Conservation (phyloP, 2,113 vertebrate genomes). For the Cochlearius cochlearius region DNA sequence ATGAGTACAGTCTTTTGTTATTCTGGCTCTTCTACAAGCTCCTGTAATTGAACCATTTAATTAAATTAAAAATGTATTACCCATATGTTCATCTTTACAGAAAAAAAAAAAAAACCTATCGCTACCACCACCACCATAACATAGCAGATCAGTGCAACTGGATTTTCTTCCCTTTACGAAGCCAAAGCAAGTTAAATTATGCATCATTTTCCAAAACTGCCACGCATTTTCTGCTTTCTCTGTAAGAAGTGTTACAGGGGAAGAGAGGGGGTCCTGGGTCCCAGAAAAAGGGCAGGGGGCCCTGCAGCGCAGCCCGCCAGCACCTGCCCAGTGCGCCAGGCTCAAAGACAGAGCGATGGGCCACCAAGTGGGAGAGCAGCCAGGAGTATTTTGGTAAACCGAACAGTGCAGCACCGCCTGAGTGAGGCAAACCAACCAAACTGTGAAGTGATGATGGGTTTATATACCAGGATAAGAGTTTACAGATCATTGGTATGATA, state of each 20-base stretch:
- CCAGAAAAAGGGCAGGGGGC: fast-evolving
- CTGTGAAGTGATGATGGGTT: not conserved
- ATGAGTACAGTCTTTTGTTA: not conserved
- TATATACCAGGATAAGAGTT: not conserved
- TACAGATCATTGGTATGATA: not conserved
- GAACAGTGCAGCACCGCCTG: not conserved
- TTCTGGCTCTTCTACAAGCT: not conserved
- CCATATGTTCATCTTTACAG: not conserved
- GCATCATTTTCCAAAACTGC: not conserved
- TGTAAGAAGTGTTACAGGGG: not conserved
- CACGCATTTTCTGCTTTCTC: not conserved
- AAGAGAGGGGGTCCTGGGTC: not conserved
- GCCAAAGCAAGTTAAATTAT: not conserved
- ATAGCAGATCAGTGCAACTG: not conserved
- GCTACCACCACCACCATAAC: not conserved
- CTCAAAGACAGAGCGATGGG: not conserved
- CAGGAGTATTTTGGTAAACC: not conserved
- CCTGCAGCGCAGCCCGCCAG: not conserved
- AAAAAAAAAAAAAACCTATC: not conserved
- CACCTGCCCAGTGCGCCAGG: not conserved
- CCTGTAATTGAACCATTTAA: not conserved
- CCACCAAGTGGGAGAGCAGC: not conserved
- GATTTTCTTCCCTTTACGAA: not conserved
- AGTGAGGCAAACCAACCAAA: not conserved
- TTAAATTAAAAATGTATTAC: not conserved